Conservation (phyloP, 2,113 vertebrate species). For the Cottus gobio region DNA sequence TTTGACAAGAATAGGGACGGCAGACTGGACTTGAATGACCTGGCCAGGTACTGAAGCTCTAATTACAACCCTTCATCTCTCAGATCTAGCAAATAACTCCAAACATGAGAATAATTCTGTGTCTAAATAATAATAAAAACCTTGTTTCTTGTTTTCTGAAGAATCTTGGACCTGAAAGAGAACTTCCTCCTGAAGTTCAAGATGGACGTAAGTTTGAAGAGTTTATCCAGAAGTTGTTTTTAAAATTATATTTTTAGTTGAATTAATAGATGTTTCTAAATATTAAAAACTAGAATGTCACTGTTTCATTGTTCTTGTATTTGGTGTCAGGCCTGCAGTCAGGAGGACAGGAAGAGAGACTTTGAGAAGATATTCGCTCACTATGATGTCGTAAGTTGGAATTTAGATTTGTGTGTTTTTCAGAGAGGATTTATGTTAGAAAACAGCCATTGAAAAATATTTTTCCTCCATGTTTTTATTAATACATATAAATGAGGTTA, state of each 20-base stretch:
- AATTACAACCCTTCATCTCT: neutral
- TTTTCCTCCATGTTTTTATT: too few relatives aligned
- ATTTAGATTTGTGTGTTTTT: neutral
- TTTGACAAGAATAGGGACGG: conserved; percentile 94
- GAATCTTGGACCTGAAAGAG: conserved; percentile 92
- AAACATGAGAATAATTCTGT: neutral
- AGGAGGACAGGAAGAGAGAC: conserved; percentile 90
- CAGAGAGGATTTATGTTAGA: neutral
- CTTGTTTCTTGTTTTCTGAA: conserved; percentile 55
- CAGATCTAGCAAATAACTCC: neutral
- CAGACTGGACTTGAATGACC: conserved; percentile 90
- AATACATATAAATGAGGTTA: too few relatives aligned
- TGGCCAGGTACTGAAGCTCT: conserved; percentile 87
- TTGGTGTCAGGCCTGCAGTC: conserved; percentile 85
- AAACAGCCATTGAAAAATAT: neutral
- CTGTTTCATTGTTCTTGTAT: neutral
- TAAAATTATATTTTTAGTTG: neutral
- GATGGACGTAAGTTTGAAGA: conserved; percentile 89
- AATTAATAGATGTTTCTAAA: neutral
- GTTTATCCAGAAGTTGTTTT: neutral
- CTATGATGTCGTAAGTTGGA: conserved; percentile 91
- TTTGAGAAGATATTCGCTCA: conserved; percentile 96
- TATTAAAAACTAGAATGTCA: neutral
- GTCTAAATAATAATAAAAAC: neutral
- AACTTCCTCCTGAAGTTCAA: conserved; percentile 96